Conservation (phyloP, 2,888 invertebrate species). For the Calameuta filiformis region DNA sequence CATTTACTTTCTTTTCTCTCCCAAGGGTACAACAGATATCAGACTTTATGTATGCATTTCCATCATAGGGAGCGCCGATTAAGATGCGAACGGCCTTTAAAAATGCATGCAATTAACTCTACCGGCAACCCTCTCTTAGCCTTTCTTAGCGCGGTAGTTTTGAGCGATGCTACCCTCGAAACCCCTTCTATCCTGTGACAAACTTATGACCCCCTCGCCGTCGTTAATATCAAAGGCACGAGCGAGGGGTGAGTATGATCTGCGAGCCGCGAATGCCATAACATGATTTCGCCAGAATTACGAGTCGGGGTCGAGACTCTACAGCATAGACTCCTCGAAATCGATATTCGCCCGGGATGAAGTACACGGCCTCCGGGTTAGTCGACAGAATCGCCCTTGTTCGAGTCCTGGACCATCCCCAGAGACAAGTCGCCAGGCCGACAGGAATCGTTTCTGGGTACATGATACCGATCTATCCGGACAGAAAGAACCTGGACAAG, state of each 20-base stretch:
- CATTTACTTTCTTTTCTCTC: not conserved
- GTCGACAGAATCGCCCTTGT: not conserved
- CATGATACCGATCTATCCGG: not conserved
- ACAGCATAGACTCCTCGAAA: not conserved
- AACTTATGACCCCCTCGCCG: conserved; percentile 61
- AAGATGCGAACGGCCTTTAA: conserved; percentile 55
- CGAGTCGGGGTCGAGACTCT: conserved; percentile 19
- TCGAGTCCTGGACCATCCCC: not conserved
- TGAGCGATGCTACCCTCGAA: conserved; percentile 17
- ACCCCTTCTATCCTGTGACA: conserved; percentile 58
- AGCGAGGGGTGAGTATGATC: conserved; percentile 38
- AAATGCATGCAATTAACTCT: conserved; percentile 63
- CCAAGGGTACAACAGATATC: conserved; percentile 33
- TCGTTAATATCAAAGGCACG: conserved; percentile 57
- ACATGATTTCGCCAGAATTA: conserved; percentile 47
- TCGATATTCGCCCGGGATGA: not conserved
- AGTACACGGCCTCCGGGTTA: not conserved
- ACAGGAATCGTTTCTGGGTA: not conserved
- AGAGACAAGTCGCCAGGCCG: not conserved
- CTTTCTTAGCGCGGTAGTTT: conserved; percentile 9
- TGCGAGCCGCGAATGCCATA: conserved; percentile 42
- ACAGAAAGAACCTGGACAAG: not conserved
- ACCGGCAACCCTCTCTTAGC: not conserved
- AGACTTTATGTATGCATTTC: conserved; percentile 46
- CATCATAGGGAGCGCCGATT: conserved; percentile 55